Evolutionary conservation across 2,113 vertebrate species (phyloP), one percentile per base, ranked within the genome.

Genomic region (Leucopternis melanops): DNA sequence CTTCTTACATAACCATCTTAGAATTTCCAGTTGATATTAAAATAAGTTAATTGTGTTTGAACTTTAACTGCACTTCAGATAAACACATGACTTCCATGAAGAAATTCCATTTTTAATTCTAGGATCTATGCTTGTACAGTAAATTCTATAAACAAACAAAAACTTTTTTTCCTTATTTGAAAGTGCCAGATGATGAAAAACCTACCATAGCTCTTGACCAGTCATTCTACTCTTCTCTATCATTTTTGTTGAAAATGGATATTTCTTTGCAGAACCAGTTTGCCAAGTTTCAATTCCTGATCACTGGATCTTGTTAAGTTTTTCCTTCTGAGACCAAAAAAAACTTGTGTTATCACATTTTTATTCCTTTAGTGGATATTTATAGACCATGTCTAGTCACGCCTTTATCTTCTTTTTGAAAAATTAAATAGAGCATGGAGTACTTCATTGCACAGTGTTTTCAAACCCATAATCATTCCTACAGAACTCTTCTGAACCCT

Each of bases 381-480:
- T 97, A 96, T 86, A 95, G 85, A 65, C 66, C 26, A 40, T 65
- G 58, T 80, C 85, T 90, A 73, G 88, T 88, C 93, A 86, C 0
- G 0, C 82, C 34, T 92, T 93, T 90, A 92, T 80, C 88, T 92
- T 82, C 21, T 74, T 75, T 95, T 80, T 82, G 90, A 88, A 92
- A 95, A 96, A 85, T 95, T 80, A 95, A 95, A 92, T 73, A 90
- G 44, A 92, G 69, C 74, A 82, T 82, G 49, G 70, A 90, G 40
- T 92, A 69, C 88, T 86, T 93, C 74, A 65, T 44, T 72, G 78
- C 16, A 70, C 13, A 80, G 31, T 57, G 52, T 94, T 94, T 97
- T 85, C 66, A 96, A 93, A 96, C 81, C 36, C 80, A 16, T 40
- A 88, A 86, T 95, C 94, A 92, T 90, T 88, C 44, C 71, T 52